Conservation (phyloP, 2,797 vertebrate species). For the Gambelia wislizenii region DNA sequence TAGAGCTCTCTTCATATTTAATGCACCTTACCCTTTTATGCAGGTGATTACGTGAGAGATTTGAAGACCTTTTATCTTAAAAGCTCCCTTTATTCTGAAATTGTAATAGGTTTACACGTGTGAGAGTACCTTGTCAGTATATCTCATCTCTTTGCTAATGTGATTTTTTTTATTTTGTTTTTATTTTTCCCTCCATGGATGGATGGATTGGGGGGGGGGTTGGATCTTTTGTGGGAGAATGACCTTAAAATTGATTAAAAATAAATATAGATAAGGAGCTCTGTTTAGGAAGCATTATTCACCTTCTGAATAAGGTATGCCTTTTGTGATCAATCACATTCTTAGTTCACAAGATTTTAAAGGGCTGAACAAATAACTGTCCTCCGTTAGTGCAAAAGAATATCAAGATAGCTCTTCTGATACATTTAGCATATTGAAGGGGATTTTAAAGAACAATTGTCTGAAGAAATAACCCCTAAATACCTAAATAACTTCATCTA, state of each 20-base stretch:
- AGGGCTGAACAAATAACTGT: not conserved
- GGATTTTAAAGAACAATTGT: not conserved
- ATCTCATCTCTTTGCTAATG: not conserved
- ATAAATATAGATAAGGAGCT: not conserved
- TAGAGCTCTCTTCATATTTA: not conserved
- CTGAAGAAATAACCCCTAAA: not conserved
- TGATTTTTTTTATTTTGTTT: not conserved
- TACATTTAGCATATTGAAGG: not conserved
- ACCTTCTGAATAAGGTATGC: not conserved
- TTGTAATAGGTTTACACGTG: not conserved
- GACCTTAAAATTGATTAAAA: not conserved
- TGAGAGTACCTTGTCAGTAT: not conserved
- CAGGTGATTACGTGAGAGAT: not conserved
- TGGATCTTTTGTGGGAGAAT: no score
- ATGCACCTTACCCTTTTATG: not conserved
- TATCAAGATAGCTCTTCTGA: not conserved
- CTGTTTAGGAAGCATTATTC: not conserved
- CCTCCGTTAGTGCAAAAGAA: not conserved
- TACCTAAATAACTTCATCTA: not conserved
- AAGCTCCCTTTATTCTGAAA: not conserved
- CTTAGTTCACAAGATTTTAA: not conserved
- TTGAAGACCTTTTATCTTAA: not conserved
- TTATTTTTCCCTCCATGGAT: not conserved
- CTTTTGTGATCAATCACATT: not conserved
- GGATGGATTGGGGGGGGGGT: no score